Evolutionary conservation across 2,797 vertebrate genomes (phyloP).

Genomic region (Acomys russatus): DNA sequence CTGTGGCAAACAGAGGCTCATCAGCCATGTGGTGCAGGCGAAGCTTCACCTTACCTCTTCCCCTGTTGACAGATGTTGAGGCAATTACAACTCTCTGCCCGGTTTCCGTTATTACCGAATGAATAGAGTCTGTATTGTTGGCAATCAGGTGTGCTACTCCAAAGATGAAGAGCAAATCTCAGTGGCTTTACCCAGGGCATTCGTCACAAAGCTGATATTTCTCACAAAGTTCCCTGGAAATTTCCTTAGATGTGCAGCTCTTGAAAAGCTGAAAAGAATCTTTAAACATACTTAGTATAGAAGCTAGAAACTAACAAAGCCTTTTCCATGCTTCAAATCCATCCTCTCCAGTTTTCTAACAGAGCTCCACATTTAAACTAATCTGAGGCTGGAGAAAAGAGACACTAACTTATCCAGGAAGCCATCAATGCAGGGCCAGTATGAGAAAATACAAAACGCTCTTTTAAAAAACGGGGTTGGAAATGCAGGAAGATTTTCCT

Average conservation of each 20-base stretch:
- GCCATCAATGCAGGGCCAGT: no score
- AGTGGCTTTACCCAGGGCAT: background rate
- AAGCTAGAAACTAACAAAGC: background rate
- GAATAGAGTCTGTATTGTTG: background rate
- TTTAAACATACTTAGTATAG: background rate
- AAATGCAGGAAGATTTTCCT: background rate
- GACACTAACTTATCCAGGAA: background rate
- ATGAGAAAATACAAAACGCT: background rate
- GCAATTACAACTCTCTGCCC: background rate
- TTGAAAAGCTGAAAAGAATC: background rate
- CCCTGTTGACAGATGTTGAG: background rate
- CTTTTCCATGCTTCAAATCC: background rate
- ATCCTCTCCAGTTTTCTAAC: background rate
- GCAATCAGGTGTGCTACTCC: background rate
- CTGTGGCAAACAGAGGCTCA: background rate
- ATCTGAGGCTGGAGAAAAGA: background rate
- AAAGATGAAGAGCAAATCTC: background rate
- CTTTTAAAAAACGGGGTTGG: background rate
- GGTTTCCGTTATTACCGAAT: background rate
- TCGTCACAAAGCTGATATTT: background rate
- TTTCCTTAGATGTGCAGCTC: background rate
- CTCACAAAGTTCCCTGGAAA: background rate
- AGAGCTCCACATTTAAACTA: background rate
- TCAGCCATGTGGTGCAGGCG: rapidly evolving
- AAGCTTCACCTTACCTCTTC: background rate